Conservation (phyloP, 2,113 vertebrate genomes). For the Bolborhynchus lineola region DNA sequence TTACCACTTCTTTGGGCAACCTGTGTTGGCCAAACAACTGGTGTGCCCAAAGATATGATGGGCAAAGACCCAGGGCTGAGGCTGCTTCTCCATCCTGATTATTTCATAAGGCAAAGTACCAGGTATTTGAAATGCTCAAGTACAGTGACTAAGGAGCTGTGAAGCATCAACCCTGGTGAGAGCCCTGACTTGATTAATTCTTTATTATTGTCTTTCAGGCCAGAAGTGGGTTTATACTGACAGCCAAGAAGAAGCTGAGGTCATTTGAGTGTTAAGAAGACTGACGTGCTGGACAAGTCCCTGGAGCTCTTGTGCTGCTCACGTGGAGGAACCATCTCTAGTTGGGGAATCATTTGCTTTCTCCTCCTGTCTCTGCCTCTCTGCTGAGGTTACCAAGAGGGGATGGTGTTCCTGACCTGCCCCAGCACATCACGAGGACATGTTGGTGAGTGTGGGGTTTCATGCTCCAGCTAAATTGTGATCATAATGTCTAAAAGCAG, state of each 20-base stretch:
- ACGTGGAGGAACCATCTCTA: not conserved
- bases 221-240: not conserved
- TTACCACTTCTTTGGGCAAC: not conserved
- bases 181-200: constrained; percentile 30
- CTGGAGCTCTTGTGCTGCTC: not conserved
- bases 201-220: constrained; percentile 21
- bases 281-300: not conserved
- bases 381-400: not conserved
- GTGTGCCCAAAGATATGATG: fast-evolving
- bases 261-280: not conserved
- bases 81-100: not conserved
- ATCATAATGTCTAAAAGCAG: not conserved
- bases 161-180: constrained; percentile 8
- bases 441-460: not conserved
- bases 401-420: not conserved
- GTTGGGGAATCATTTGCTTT: not conserved
- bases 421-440: not conserved
- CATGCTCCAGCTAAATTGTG: not conserved
- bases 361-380: not conserved
- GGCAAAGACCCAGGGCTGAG: not conserved
- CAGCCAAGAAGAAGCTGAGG: not conserved
- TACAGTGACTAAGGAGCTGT: not conserved
- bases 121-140: not conserved
- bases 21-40: too few relatives aligned
- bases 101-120: not conserved